Conservation (phyloP, 2,888 invertebrate genomes). For the Pachycephus smyrnensis region DNA sequence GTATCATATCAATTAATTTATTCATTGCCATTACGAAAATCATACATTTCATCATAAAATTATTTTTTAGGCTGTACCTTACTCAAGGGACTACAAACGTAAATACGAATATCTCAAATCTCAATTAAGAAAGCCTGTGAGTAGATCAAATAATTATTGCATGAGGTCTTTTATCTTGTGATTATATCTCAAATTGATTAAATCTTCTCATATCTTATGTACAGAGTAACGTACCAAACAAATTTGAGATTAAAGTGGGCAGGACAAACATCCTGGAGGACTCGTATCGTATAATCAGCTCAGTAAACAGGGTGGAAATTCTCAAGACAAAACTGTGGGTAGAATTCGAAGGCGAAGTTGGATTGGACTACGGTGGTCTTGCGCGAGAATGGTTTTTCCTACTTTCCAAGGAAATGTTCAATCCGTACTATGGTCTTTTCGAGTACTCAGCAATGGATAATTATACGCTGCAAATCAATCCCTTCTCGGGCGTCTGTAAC, state of each 20-base stretch:
- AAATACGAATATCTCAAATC: constrained; percentile 99
- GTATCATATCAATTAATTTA: constrained; percentile 42
- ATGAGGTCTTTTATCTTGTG: neutral
- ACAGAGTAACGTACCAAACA: constrained; percentile 95
- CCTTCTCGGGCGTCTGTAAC: constrained; percentile 96
- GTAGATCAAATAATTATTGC: constrained; percentile 46
- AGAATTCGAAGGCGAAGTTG: constrained; percentile 98
- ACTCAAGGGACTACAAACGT: constrained; percentile 98
- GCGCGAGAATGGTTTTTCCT: constrained; percentile 99
- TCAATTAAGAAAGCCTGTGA: constrained; percentile 93
- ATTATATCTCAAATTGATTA: neutral
- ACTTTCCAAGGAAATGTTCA: constrained; percentile 99
- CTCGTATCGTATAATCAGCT: constrained; percentile 94
- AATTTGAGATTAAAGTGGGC: constrained; percentile 96
- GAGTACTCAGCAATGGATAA: constrained; percentile 99
- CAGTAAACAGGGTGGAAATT: constrained; percentile 89
- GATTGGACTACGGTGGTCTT: constrained; percentile 95
- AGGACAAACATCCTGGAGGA: constrained; percentile 95
- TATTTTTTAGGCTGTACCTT: constrained; percentile 86
- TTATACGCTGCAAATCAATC: constrained; percentile 99
- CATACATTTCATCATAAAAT: neutral
- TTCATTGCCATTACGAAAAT: neutral
- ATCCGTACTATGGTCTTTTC: constrained; percentile 99
- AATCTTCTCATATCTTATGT: constrained; percentile 42
- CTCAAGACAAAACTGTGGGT: constrained; percentile 98